phyloP scores from a whole-genome alignment of 35 echinoderm and acorn worm species.

The Lytechinus variegatus region DNA sequence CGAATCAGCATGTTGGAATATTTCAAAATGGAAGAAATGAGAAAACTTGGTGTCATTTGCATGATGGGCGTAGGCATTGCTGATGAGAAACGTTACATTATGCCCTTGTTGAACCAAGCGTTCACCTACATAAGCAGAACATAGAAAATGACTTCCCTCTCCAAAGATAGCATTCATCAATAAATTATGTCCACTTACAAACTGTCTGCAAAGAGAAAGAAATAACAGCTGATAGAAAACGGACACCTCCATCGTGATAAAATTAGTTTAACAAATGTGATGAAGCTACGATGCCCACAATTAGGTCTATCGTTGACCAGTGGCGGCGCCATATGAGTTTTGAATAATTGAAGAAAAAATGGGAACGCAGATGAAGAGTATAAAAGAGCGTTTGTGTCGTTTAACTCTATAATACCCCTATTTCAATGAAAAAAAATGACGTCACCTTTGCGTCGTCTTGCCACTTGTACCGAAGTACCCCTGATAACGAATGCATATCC shows the following conservation, averaged over 20 bases:
- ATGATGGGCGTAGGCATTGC: conserved; percentile 21
- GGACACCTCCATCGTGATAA: neutral
- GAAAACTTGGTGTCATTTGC: neutral
- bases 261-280: neutral
- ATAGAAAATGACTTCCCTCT: conserved; percentile 24
- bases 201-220: too few species aligned
- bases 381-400: too few species aligned
- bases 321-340: too few species aligned
- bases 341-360: too few species aligned
- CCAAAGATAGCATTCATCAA: conserved; percentile 9
- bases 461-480: too few species aligned
- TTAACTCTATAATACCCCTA: too few species aligned
- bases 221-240: neutral
- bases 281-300: too few species aligned
- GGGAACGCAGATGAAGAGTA: too few species aligned
- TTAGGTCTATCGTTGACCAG: too few species aligned
- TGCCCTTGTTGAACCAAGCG: conserved; percentile 3
- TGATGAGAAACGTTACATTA: conserved; percentile 19
- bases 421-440: too few species aligned
- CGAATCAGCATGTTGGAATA: neutral
- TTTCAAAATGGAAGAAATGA: neutral
- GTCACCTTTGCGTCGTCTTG: too few species aligned
- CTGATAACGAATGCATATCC: too few species aligned
- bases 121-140: neutral
- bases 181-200: neutral